phyloP scores from a whole-genome alignment of 2,797 vertebrate species.

The Crocidura indochinensis region DNA sequence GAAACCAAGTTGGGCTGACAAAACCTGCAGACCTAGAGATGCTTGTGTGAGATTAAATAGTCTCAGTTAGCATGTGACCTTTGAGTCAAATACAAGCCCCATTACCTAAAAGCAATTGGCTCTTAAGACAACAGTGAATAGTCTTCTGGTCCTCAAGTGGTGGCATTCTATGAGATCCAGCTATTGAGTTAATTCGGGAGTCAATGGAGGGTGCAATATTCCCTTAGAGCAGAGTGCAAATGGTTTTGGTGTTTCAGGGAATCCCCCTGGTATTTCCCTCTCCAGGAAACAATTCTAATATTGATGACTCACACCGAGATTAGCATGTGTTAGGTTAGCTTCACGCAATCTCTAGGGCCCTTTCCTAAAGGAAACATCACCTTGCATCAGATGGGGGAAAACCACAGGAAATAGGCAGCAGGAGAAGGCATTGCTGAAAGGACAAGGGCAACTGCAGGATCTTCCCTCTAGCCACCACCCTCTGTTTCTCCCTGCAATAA shows the following conservation, averaged over 20 bases:
- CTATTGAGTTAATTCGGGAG: not conserved
- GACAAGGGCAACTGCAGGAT: too few species aligned
- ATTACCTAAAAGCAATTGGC: not conserved
- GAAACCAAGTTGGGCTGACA: not conserved
- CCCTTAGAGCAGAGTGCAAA: too few species aligned
- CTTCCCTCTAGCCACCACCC: too few species aligned
- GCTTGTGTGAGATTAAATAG: conserved; percentile 4
- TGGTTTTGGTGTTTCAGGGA: not conserved
- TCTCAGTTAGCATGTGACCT: not conserved
- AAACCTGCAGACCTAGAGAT: not conserved
- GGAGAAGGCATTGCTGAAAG: too few species aligned
- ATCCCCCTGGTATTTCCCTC: not conserved
- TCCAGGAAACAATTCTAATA: not conserved
- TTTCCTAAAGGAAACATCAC: not conserved
- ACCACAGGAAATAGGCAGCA: not conserved
- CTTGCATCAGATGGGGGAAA: not conserved
- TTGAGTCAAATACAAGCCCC: not conserved
- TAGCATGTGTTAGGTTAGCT: too few species aligned
- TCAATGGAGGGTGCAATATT: not conserved
- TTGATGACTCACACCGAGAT: not conserved
- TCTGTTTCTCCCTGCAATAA: too few species aligned
- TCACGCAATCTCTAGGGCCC: too few species aligned
- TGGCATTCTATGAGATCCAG: not conserved
- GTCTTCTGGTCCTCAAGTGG: not conserved
- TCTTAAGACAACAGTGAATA: not conserved